Evolutionary conservation across 2,888 invertebrate species (phyloP).

Genomic region (Agrochola lychnidis): DNA sequence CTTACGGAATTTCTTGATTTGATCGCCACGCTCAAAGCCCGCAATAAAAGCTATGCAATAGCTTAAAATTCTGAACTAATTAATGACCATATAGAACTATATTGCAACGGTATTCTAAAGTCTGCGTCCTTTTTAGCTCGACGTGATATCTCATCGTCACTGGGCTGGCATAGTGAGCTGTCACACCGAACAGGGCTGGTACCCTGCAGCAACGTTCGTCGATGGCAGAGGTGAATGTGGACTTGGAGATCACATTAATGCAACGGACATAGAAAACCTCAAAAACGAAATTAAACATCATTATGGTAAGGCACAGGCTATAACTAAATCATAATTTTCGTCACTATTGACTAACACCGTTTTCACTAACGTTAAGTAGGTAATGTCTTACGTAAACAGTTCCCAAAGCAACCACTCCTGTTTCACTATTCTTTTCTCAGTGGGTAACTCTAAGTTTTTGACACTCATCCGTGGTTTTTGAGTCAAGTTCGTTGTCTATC

Average conservation of each 20-base stretch:
- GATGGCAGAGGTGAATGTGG: slow-evolving; percentile 91
- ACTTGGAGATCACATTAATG: slow-evolving; percentile 82
- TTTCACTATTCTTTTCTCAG: no score
- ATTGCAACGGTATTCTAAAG: neutral
- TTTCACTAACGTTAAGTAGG: neutral
- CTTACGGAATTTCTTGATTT: no score
- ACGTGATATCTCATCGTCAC: slow-evolving; percentile 68
- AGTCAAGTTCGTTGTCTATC: no score
- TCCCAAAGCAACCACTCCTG: no score
- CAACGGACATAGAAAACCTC: slow-evolving; percentile 90
- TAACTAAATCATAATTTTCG: neutral
- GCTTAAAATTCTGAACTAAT: no score
- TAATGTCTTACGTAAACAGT: no score
- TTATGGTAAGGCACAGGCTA: slow-evolving; percentile 81
- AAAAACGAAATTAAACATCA: slow-evolving; percentile 87
- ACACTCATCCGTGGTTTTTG: neutral
- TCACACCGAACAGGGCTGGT: slow-evolving; percentile 92
- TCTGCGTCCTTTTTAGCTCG: slow-evolving; percentile 64
- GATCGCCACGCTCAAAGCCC: no score
- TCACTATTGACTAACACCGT: neutral
- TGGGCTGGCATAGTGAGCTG: slow-evolving; percentile 94
- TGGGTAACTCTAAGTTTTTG: no score
- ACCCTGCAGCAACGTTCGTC: slow-evolving; percentile 92
- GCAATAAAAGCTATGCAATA: no score
- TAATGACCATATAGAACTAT: neutral